A percentile compares a stretch with the other conserved stretches of the same genome.
These are phyloP conservation scores for Eretmochelys imbricata DNA, from an alignment of 2,113 vertebrate genomes.

Conservation along the genomic window DNA sequence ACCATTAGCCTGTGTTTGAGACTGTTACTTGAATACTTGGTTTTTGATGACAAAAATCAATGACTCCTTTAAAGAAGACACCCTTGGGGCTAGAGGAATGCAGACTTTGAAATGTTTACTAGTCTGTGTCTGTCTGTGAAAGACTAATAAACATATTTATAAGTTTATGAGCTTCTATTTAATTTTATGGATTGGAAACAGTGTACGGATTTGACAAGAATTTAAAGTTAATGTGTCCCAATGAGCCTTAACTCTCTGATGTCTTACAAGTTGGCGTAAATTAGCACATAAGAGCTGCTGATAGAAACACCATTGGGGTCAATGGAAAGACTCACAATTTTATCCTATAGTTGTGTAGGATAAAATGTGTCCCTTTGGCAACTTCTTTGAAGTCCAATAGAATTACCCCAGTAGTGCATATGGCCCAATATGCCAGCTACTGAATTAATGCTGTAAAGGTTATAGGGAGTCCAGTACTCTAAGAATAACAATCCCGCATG, in stretches of 20 bases:
- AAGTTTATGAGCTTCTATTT: conserved; percentile 61
- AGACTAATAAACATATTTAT: conserved; percentile 70
- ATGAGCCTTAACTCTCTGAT: background rate
- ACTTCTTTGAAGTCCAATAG: conserved; percentile 17
- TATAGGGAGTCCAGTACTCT: background rate
- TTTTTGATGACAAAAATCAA: conserved; percentile 82
- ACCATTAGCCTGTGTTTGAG: conserved; percentile 71
- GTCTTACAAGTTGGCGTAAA: conserved; percentile 17
- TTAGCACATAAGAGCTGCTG: conserved; percentile 15
- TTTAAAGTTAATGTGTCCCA: conserved; percentile 54
- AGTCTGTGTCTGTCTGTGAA: conserved; percentile 40
- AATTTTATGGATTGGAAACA: conserved; percentile 60
- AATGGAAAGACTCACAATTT: conserved; percentile 17
- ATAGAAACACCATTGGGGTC: conserved; percentile 4
- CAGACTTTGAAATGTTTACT: conserved; percentile 76
- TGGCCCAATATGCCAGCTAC: background rate
- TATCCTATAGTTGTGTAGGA: background rate
- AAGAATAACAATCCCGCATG: background rate
- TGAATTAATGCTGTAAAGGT: conserved; percentile 32
- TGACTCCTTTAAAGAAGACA: conserved; percentile 75
- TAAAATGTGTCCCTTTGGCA: conserved; percentile 39
- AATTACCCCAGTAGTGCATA: conserved; percentile 36
- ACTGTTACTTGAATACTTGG: conserved; percentile 77
- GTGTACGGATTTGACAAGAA: conserved; percentile 50
- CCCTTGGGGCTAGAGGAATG: conserved; percentile 65